phyloP scores from a whole-genome alignment of 2,113 vertebrate genomes.

The Urocynchramus pylzowi region DNA sequence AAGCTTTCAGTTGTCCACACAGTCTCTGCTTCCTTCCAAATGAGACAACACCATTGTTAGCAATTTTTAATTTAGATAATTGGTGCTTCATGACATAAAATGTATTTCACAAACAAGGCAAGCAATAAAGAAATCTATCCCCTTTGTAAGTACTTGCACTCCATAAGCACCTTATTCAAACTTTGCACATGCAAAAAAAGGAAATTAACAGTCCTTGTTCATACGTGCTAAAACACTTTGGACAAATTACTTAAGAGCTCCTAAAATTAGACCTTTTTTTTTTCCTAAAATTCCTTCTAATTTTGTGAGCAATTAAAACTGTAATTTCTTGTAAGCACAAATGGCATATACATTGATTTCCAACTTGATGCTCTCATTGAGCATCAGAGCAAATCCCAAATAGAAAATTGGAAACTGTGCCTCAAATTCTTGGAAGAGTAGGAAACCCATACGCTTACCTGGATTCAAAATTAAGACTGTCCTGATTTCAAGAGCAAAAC shows the following conservation, averaged over 20 bases:
- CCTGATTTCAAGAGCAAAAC: not conserved
- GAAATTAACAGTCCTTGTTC: not conserved
- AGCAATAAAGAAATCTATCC: not conserved
- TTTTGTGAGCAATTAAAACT: not conserved
- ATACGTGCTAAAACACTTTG: not conserved
- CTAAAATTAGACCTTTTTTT: not conserved
- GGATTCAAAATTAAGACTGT: not conserved
- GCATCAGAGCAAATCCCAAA: not conserved
- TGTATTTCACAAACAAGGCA: not conserved
- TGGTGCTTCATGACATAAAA: slow-evolving; percentile 18
- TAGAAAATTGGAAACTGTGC: not conserved
- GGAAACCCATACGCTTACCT: not conserved
- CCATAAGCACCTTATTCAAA: not conserved
- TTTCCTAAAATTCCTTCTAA: not conserved
- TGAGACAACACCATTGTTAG: slow-evolving; percentile 31
- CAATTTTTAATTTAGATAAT: slow-evolving; percentile 21
- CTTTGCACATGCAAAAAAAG: not conserved
- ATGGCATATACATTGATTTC: not conserved
- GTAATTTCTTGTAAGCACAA: not conserved
- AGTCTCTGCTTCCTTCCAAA: slow-evolving; percentile 43
- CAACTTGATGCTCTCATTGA: not conserved
- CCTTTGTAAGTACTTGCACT: not conserved
- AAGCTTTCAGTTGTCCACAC: slow-evolving; percentile 31
- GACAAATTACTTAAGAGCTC: not conserved
- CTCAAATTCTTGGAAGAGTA: not conserved